These are phyloP conservation scores for Gnatocerus cornutus DNA, from an alignment of 2,888 invertebrate species.

Conservation along the genomic window DNA sequence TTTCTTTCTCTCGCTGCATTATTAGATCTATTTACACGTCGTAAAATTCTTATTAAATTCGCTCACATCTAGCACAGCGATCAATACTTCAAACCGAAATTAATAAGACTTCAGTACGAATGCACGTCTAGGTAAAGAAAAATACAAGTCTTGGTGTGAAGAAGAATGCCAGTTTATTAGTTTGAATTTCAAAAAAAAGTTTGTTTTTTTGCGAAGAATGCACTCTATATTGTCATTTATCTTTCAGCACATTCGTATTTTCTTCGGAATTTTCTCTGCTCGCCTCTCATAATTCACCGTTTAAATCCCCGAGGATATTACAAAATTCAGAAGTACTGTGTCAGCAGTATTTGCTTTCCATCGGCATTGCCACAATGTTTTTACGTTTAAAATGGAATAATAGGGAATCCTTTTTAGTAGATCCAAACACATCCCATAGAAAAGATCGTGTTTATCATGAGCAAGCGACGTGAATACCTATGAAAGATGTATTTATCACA, in stretches of 20 bases:
- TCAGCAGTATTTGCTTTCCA: conserved; percentile 20
- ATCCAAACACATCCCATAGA: not conserved
- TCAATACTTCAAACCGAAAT: too few species aligned
- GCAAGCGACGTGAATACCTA: not conserved
- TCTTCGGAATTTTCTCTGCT: not conserved
- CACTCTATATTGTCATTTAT: conserved; percentile 28
- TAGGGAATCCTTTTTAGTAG: not conserved
- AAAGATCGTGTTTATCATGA: not conserved
- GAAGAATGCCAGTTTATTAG: too few species aligned
- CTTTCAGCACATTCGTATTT: conserved; percentile 8
- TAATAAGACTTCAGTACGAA: too few species aligned
- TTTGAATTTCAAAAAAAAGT: not conserved
- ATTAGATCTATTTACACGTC: too few species aligned
- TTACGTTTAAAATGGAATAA: conserved; percentile 19
- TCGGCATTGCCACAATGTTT: conserved; percentile 22
- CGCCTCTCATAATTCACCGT: conserved; percentile 18
- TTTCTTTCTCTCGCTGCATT: not conserved
- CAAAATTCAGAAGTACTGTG: conserved; percentile 6
- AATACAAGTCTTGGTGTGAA: too few species aligned
- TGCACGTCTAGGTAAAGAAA: too few species aligned
- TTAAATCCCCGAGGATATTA: conserved; percentile 11
- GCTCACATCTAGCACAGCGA: too few species aligned
- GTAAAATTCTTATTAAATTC: too few species aligned
- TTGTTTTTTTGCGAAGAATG: conserved; percentile 11
- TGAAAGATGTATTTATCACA: conserved; percentile 6